Base-by-base conservation (phyloP, 2,113 vertebrate genomes). In the Podarcis raffonei region DNA sequence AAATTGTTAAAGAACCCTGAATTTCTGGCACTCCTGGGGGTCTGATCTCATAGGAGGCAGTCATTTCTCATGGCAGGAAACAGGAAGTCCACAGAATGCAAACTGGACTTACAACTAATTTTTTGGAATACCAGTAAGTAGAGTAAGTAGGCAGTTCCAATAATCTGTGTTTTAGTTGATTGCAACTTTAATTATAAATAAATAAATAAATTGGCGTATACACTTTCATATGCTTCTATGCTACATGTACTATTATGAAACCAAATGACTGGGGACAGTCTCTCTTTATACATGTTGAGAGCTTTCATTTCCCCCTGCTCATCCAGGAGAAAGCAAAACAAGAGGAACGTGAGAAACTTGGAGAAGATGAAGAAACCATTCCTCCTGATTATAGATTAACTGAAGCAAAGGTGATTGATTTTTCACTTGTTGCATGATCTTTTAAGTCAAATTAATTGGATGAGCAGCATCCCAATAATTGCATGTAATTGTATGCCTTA, bases 301-400 rank as follows among this genome's bases (percentile, higher is more conserved):
- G 42, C 32, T 18, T 69, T 87, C 15, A 18, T 68, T 15, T 80
- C 76, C 68, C 16, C 89, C 27, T 83, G 62, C 5, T 59, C 80
- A 42, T 23, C 8, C 30, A 97, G 97, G 97, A 97, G 62, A 96
- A 95, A 94, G 82, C n/a, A 75, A 95, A 95, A 90, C 93, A 96
- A 88, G 80, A 96, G 1, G 87, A 96, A 30, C 32, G 0, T 22
- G 94, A 97, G 87, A 97, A 97, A 80, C 90, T 97, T 77, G 97
- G 97, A 9, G 97, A 98, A 93, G 95, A 96, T 77, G 97, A 97
- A 93, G 93, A 96, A 95, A 96, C 97, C 7, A 95, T 97, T 90
- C 97, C 97, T 88, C 97, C 96, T 75, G 97, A 97, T 0, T 96
- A 96, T 84, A 94, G 96, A 94, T 91, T 96, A 88, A 92, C 86